Evolutionary conservation across 1,140 invertebrate genomes (phyloP).

Genomic region (Agraylea sexmaculata): DNA sequence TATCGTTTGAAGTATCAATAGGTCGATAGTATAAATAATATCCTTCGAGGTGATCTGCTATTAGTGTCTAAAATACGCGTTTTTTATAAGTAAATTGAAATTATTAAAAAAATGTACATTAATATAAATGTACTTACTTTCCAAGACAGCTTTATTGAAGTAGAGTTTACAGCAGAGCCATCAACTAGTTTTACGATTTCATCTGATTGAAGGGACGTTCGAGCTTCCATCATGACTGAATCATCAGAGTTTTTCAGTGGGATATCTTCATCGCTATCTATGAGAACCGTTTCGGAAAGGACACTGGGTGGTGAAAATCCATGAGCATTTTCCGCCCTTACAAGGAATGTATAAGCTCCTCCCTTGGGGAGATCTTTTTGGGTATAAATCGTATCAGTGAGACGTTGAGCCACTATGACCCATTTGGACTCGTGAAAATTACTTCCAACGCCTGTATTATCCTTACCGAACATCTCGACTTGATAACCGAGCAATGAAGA

Average conservation of each 20-base stretch:
- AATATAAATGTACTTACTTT: conserved; percentile 41
- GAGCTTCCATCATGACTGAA: conserved; percentile 52
- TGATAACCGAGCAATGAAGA: conserved; percentile 73
- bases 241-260: conserved; percentile 38
- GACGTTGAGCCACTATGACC: conserved; percentile 47
- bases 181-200: conserved; percentile 67
- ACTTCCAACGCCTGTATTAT: conserved; percentile 22
- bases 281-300: conserved; percentile 50
- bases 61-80: conserved; percentile 35
- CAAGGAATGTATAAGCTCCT: conserved; percentile 73
- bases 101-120: conserved; percentile 1
- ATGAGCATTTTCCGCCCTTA: conserved; percentile 74
- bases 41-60: conserved; percentile 59
- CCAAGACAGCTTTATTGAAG: conserved; percentile 71
- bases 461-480: conserved; percentile 51
- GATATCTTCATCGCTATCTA: conserved; percentile 37
- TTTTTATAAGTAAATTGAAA: conserved; percentile 2
- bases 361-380: conserved; percentile 56
- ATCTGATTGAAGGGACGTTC: conserved; percentile 51
- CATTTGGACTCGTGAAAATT: conserved; percentile 35
- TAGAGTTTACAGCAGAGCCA: conserved; percentile 67
- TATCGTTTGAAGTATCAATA: conserved; percentile 41
- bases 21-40: conserved; percentile 54
- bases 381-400: conserved; percentile 49
- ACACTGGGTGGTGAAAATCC: conserved; percentile 60